Percentiles rank a stretch among this genome's conserved stretches.
Conservation (phyloP, 2,113 vertebrate species). For the Chascanopsetta lugubris region DNA sequence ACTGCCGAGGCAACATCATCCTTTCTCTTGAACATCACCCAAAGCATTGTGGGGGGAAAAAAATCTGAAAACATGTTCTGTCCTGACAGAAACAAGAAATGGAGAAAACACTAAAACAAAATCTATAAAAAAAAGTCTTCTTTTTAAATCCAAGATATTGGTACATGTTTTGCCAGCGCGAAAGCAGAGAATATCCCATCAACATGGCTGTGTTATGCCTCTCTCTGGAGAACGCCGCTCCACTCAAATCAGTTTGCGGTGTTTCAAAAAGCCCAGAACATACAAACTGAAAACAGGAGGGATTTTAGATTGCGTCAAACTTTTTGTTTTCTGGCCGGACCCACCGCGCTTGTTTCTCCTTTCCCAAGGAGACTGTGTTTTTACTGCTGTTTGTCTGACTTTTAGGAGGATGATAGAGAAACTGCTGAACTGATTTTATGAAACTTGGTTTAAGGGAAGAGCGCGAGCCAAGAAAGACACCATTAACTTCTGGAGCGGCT, state of each 20-base stretch:
- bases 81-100: background rate
- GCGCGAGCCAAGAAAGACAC: too few relatives aligned
- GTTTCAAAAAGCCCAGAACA: background rate
- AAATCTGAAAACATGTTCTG: background rate
- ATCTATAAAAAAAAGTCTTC: background rate
- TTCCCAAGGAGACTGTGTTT: too few relatives aligned
- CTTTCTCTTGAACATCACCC: background rate
- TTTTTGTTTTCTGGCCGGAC: too few relatives aligned
- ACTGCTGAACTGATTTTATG: too few relatives aligned
- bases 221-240: background rate
- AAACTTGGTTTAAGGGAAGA: too few relatives aligned
- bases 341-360: background rate
- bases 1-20: background rate
- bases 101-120: background rate
- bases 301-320: too few relatives aligned
- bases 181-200: background rate
- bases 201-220: background rate
- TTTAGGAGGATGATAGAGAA: too few relatives aligned
- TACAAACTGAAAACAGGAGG: background rate
- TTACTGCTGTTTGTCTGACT: too few relatives aligned
- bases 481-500: too few relatives aligned
- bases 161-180: background rate
- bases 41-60: background rate
- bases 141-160: background rate
- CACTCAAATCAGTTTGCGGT: background rate